Evolutionary conservation across 2,113 vertebrate genomes (phyloP).

Genomic region (Pantherophis guttatus): DNA sequence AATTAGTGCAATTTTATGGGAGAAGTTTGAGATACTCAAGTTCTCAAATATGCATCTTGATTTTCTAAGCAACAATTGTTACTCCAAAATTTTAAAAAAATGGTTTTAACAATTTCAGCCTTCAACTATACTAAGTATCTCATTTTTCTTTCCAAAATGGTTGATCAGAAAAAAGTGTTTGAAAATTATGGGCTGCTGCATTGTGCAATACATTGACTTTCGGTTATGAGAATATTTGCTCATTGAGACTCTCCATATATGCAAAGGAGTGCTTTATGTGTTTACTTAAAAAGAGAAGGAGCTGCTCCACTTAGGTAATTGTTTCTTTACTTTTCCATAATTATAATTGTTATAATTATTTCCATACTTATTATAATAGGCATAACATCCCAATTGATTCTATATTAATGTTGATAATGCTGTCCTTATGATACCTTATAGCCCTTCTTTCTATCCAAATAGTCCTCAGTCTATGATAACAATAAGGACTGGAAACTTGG

Average conservation of each 20-base stretch:
- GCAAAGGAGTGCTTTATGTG: not conserved
- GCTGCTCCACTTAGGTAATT: not conserved
- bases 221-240: not conserved
- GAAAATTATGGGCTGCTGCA: not conserved
- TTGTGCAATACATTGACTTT: not conserved
- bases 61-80: not conserved
- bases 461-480: not conserved
- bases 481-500: not conserved
- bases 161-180: not conserved
- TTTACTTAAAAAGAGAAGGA: not conserved
- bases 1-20: not conserved
- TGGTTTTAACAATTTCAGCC: not conserved
- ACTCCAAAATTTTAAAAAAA: not conserved
- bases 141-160: not conserved
- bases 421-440: not conserved
- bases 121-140: not conserved
- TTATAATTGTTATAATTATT: no score
- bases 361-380: no score
- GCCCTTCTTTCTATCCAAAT: not conserved
- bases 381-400: not conserved
- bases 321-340: not conserved
- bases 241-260: not conserved
- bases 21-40: not conserved
- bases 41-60: not conserved
- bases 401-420: not conserved